Evolutionary conservation across 1,140 invertebrate species (phyloP), one percentile per base, ranked within the genome.

Genomic region (Drosophila grimshawi): DNA sequence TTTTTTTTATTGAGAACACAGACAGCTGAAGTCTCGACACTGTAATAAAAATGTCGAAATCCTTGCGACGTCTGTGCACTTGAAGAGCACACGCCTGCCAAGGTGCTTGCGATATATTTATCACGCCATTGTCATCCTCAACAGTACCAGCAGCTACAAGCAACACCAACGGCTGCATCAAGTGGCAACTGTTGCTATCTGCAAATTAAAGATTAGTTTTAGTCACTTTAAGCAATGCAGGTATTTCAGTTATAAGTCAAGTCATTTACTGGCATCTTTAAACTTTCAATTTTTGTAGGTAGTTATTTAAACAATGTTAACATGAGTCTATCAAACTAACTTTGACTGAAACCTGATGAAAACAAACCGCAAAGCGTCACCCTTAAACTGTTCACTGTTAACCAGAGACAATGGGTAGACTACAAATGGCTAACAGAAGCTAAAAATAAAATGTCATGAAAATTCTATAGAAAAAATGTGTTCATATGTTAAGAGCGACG

Each of bases 31-130:
- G 46, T 62, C 48, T 51, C 35, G 57, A 78, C 74, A 79, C 37
- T 57, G 63, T 77, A 72, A 79, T 79, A 79, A 79, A 79, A 79
- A 77, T 79, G 77, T 79, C 63, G 48, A 73, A 77, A 79, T 77
- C 59, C 74, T 79, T 59, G 57, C 32, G 19, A 70, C 59, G 65
- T 65, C 65, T 74, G 63, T 41, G 52, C 55, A 41, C 73, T 39
- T 49, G 10, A 49, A 37, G 60, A 67, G 60, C 53, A 56, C 48
- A 46, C 46, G 70, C 53, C 68, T 72, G 49, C 45, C 76, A 76
- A 71, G 76, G 73, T 78, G 73, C 73, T 76, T 61, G 48, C 65
- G 60, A 78, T 70, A 78, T 75, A 74, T 75, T 80, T 80, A 74
- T 78, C 78, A 78, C 78, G 49, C 65, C 60, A 78, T 80, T 74